phyloP scores from a whole-genome alignment of 2,888 invertebrate genomes.

The Microchrysa polita region DNA sequence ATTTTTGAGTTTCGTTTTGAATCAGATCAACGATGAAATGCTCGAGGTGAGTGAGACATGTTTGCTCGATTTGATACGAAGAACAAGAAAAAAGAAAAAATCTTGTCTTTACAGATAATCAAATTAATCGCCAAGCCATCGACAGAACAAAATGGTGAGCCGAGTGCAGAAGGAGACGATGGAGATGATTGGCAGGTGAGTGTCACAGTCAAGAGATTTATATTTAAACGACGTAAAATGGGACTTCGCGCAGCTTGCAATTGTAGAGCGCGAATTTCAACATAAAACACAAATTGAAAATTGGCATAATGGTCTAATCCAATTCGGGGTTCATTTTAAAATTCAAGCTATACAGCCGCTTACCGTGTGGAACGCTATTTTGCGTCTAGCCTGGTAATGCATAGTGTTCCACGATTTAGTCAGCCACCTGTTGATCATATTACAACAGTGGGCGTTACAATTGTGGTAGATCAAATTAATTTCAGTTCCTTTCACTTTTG shows the following conservation, averaged over 20 bases:
- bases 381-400: too few relatives aligned
- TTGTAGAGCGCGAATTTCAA: too few relatives aligned
- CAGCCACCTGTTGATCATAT: constrained; percentile 13
- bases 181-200: constrained; percentile 65
- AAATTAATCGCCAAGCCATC: constrained; percentile 70
- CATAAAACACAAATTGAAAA: too few relatives aligned
- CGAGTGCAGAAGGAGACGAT: constrained; percentile 60
- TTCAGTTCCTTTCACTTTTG: constrained; percentile 43
- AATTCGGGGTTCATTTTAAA: too few relatives aligned
- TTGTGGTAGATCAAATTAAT: constrained; percentile 44
- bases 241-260: too few relatives aligned
- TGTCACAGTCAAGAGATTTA: constrained; percentile 19
- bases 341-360: too few relatives aligned
- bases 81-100: background rate
- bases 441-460: constrained; percentile 41
- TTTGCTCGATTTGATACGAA: background rate
- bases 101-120: constrained; percentile 65
- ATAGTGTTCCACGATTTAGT: constrained; percentile 38
- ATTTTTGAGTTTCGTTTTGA: constrained; percentile 90
- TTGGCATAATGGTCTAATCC: too few relatives aligned
- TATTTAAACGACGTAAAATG: background rate
- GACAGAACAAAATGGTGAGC: constrained; percentile 65
- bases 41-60: constrained; percentile 72
- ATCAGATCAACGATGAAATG: constrained; percentile 97
- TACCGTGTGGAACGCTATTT: too few relatives aligned